Base-by-base conservation (phyloP, 1,140 invertebrate genomes). In the Drosophila sucinea region DNA sequence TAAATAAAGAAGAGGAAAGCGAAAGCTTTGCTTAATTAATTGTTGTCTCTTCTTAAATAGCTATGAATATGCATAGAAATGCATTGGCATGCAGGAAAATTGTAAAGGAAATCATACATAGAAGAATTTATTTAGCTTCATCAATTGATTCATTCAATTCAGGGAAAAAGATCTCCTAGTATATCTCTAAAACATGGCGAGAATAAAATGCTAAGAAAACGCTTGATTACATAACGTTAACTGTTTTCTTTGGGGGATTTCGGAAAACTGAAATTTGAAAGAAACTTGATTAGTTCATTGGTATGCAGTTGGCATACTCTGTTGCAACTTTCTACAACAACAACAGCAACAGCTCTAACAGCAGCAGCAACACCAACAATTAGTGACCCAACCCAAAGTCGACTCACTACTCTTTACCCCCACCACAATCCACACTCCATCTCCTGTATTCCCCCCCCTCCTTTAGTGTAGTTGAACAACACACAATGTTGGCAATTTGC, bases 401-500 rank as follows among this genome's bases (percentile, higher is more conserved):
- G 32, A 35, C 4, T 35, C 38, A 58, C 30, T 27, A 32, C 69
- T 67, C 67, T 62, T 70, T 25, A 3, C 38, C 38, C 32, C 64
- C 35, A 69, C 67, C 38, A 40, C 79, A 72, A 56, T 71, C 73
- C 67, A 27, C 60, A 71, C 44, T 38, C 70, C 67, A 27, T 32
- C 5, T 23, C 4, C 17, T 17, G 17, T 17, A 17, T 17, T 6
- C 23, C 23, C 23, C 44, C 23, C 23, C 3, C 2, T 0, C 7
- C 44, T 3, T 1, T n/a, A 10, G 4, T 3, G 23, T 27, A 6
- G 23, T 27, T 25, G 23, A 71, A 30, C 62, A 38, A 62, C 79
- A 33, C 51, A 62, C 63, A 25, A 29, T 35, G 57, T 55, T 73
- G 27, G 80, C 79, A 86, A 86, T 85, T 85, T 86, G 82, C 82